phyloP scores from a whole-genome alignment of 2,113 vertebrate species.

The Pseudorasbora parva region DNA sequence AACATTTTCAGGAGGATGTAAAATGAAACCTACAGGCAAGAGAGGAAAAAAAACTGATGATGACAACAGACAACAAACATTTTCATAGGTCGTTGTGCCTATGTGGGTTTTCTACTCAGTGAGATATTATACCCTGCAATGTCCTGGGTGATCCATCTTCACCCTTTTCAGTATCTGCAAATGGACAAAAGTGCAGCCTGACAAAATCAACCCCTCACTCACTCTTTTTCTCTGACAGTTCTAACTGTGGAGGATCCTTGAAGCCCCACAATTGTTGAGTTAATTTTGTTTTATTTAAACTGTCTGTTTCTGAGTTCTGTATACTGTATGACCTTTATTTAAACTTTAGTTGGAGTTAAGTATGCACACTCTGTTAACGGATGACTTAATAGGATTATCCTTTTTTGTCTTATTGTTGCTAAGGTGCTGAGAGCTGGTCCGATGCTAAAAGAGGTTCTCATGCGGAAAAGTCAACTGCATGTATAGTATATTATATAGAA shows the following conservation, averaged over 20 bases:
- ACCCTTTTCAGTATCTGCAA: constrained; percentile 52
- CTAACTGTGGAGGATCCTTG: constrained; percentile 4
- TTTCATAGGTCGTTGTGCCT: constrained; percentile 3
- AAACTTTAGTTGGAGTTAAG: too few species aligned
- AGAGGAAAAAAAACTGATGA: neutral
- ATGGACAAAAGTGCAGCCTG: constrained; percentile 46
- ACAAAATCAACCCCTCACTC: constrained; percentile 56
- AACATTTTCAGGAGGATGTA: neutral
- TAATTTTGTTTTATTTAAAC: too few species aligned
- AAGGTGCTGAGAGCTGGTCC: too few species aligned
- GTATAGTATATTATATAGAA: too few species aligned
- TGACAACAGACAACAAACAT: neutral
- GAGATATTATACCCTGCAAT: constrained; percentile 22
- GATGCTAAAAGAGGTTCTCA: too few species aligned
- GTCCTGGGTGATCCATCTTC: constrained; percentile 45
- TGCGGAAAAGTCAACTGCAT: too few species aligned
- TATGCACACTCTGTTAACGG: too few species aligned
- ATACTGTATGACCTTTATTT: too few species aligned
- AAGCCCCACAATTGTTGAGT: too few species aligned
- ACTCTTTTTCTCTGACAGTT: constrained; percentile 61
- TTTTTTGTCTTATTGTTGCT: too few species aligned
- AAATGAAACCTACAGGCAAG: neutral
- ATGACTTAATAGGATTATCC: too few species aligned
- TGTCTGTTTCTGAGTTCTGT: too few species aligned
- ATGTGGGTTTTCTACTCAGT: constrained; percentile 8